These are phyloP conservation scores for Leistus spinibarbis DNA, from an alignment of 2,888 invertebrate species.

Conservation along the genomic window DNA sequence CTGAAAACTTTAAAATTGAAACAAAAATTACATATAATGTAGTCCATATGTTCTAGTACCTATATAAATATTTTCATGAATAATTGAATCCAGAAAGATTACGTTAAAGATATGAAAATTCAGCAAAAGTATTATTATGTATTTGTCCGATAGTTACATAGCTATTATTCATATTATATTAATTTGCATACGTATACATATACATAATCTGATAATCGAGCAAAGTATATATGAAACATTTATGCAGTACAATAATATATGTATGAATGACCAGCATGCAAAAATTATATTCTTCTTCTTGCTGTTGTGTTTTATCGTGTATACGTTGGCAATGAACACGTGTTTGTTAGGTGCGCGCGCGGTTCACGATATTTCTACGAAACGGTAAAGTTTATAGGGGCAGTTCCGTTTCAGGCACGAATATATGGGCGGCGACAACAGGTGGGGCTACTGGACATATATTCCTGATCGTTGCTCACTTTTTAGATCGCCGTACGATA, in stretches of 20 bases:
- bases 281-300: conserved; percentile 10
- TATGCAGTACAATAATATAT: conserved; percentile 27
- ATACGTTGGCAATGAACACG: background rate
- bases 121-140: background rate
- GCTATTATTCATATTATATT: too few relatives aligned
- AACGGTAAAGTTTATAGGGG: too few relatives aligned
- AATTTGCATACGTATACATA: conserved; percentile 36
- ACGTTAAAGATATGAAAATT: background rate
- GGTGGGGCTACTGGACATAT: background rate
- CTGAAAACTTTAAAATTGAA: background rate
- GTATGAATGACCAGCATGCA: conserved; percentile 29
- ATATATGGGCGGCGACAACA: background rate
- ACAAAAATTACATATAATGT: background rate
- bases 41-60: background rate
- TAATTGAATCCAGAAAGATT: background rate
- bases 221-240: conserved; percentile 22
- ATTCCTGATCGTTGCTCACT: too few relatives aligned
- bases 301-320: too few relatives aligned
- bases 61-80: background rate
- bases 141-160: too few relatives aligned
- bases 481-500: too few relatives aligned
- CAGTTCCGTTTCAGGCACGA: too few relatives aligned
- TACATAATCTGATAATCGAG: conserved; percentile 35
- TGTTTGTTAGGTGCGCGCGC: background rate
- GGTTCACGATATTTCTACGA: too few relatives aligned